Percentiles rank a stretch among this genome's conserved stretches.
Evolutionary conservation across 1,140 invertebrate species (phyloP).

Genomic region (Lamellibrachia luymesi): DNA sequence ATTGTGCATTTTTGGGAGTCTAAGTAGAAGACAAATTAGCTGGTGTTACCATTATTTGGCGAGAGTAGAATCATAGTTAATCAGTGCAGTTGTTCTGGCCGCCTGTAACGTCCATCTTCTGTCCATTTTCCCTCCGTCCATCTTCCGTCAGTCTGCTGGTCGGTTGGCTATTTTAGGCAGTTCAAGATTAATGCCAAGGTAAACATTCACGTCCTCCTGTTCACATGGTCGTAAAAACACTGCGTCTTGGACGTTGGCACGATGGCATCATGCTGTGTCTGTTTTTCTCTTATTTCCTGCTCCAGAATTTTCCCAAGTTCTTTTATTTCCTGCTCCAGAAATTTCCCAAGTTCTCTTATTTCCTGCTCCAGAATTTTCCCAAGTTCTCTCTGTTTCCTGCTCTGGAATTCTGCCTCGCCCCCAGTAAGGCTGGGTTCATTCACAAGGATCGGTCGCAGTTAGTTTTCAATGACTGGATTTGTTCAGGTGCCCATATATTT

Average conservation of each 20-base stretch:
- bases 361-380: background rate
- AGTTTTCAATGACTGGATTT: background rate
- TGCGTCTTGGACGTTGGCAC: background rate
- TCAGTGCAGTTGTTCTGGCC: background rate
- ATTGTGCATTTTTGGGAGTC: background rate
- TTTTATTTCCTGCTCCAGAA: background rate
- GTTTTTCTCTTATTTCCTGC: background rate
- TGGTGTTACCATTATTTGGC: background rate
- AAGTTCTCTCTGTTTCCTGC: background rate
- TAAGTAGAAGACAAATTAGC: background rate
- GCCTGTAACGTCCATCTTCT: background rate
- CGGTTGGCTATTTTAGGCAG: background rate
- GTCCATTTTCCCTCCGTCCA: background rate
- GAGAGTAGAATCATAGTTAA: background rate
- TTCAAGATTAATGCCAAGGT: slow-evolving; percentile 1
- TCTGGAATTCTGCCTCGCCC: background rate
- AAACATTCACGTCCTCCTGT: background rate
- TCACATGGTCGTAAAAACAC: background rate
- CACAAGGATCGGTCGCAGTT: background rate
- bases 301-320: background rate
- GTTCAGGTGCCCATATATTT: background rate
- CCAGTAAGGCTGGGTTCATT: background rate
- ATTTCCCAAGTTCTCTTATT: background rate
- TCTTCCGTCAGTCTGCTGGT: background rate
- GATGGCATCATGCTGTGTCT: background rate